These are phyloP conservation scores for Pseudomyrmex concolor DNA, from an alignment of 1,140 invertebrate species.

Conservation along the genomic window DNA sequence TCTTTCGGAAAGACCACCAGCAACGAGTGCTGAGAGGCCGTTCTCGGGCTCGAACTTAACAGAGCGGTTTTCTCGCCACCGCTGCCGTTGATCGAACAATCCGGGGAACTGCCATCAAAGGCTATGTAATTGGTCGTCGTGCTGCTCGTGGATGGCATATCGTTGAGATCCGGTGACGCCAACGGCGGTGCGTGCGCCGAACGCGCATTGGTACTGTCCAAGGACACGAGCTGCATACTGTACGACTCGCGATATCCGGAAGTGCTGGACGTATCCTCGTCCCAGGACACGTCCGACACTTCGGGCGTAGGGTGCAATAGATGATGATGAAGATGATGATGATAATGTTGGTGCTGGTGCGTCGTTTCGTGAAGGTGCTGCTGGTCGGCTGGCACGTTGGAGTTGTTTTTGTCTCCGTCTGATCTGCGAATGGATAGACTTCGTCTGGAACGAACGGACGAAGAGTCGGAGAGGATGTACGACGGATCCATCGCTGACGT, in stretches of 20 bases:
- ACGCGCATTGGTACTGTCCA: slow-evolving; percentile 83
- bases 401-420: slow-evolving; percentile 67
- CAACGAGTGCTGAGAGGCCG: slow-evolving; percentile 88
- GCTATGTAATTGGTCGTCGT: slow-evolving; percentile 87
- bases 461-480: slow-evolving; percentile 76
- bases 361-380: slow-evolving; percentile 60
- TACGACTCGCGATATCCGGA: slow-evolving; percentile 90
- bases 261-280: slow-evolving; percentile 92
- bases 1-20: slow-evolving; percentile 88
- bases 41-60: slow-evolving; percentile 83
- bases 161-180: slow-evolving; percentile 87
- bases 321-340: slow-evolving; percentile 73
- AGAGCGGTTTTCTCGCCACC: slow-evolving; percentile 87
- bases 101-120: slow-evolving; percentile 87
- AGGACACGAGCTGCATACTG: slow-evolving; percentile 86
- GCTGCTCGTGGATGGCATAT: slow-evolving; percentile 86
- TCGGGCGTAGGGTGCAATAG: slow-evolving; percentile 53
- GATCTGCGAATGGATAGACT: slow-evolving; percentile 69
- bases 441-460: slow-evolving; percentile 73
- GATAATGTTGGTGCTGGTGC: slow-evolving; percentile 66
- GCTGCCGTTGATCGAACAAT: slow-evolving; percentile 87
- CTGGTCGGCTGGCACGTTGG: slow-evolving; percentile 58
- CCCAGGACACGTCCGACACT: slow-evolving; percentile 87
- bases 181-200: slow-evolving; percentile 86
- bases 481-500: slow-evolving; percentile 73